Conservation (phyloP, 1,140 invertebrate species). For the Papilio helenus region DNA sequence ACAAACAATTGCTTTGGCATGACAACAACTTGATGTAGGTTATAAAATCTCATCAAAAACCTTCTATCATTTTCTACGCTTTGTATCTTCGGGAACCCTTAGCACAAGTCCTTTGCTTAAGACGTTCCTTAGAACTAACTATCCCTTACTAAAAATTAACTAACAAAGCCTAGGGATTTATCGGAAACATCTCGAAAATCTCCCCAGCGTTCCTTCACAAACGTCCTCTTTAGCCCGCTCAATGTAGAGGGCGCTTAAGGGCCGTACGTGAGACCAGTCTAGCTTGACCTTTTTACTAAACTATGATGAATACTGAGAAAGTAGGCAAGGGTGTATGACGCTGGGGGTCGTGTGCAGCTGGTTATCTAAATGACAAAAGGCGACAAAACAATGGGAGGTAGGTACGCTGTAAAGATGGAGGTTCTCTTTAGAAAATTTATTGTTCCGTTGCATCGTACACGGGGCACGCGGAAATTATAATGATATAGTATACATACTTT, state of each 20-base stretch:
- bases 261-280: conserved; percentile 41
- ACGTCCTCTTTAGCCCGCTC: conserved; percentile 48
- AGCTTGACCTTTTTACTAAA: conserved; percentile 38
- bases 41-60: neutral
- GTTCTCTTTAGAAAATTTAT: conserved; percentile 54
- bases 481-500: conserved; percentile 27
- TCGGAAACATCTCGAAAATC: conserved; percentile 56
- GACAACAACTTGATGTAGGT: conserved; percentile 8
- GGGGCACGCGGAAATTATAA: conserved; percentile 39
- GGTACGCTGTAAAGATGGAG: conserved; percentile 47
- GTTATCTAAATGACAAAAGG: conserved; percentile 54
- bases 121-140: conserved; percentile 45
- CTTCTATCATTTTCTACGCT: neutral
- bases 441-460: conserved; percentile 47
- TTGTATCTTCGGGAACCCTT: neutral
- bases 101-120: conserved; percentile 28
- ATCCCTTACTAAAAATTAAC: conserved; percentile 49
- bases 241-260: conserved; percentile 50
- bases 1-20: no score
- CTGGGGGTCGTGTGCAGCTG: conserved; percentile 44
- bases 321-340: conserved; percentile 36
- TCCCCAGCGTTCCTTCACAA: conserved; percentile 53
- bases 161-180: conserved; percentile 56
- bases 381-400: conserved; percentile 51
- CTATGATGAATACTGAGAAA: conserved; percentile 40